phyloP scores from a whole-genome alignment of 1,140 invertebrate genomes.

The Trichomalopsis sarcophagae region DNA sequence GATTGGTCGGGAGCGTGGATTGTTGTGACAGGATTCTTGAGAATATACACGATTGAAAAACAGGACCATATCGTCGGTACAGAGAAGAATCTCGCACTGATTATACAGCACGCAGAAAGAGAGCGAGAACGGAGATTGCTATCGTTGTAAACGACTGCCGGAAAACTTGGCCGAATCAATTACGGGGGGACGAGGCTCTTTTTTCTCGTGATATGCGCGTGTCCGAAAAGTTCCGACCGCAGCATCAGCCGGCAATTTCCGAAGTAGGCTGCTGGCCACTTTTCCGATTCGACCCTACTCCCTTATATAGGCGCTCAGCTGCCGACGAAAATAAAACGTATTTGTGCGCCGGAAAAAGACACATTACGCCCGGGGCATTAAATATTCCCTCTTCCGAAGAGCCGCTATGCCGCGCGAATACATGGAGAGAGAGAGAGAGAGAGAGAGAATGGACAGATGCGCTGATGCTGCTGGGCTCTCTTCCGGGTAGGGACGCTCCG shows the following conservation, averaged over 20 bases:
- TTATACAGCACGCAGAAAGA: no score
- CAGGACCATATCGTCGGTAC: no score
- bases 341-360: background rate
- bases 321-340: background rate
- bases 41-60: no score
- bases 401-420: background rate
- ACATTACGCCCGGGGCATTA: background rate
- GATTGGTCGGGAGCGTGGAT: conserved; percentile 1
- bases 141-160: no score
- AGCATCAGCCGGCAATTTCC: no score
- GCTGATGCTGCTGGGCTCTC: background rate
- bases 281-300: background rate
- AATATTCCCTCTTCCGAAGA: background rate
- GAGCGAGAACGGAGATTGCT: no score
- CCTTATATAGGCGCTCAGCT: background rate
- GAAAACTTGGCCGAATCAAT: no score
- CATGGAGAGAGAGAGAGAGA: no score
- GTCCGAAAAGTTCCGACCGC: background rate
- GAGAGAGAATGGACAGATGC: background rate
- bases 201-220: no score
- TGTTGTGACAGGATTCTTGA: no score
- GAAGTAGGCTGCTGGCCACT: background rate
- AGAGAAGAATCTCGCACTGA: no score
- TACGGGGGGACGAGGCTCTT: no score
- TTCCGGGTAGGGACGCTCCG: background rate